Conservation (phyloP, 2,888 invertebrate genomes). For the Hylaea fasciaria region DNA sequence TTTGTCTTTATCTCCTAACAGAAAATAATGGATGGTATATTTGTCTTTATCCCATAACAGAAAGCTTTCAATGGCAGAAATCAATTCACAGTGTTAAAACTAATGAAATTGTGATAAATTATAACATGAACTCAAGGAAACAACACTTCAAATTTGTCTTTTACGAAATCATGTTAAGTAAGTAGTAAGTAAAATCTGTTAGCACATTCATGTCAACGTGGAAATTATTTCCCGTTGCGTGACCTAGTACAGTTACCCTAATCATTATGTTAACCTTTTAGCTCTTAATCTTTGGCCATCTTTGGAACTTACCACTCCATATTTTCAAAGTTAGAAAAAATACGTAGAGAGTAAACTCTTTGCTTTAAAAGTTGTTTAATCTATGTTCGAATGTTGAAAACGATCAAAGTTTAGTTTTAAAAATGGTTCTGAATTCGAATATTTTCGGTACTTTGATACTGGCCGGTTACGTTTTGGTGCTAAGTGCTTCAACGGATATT, state of each 20-base stretch:
- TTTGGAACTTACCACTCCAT: constrained; percentile 35
- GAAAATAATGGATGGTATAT: no score
- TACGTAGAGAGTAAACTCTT: not conserved
- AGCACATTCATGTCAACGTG: constrained; percentile 39
- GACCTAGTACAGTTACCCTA: constrained; percentile 43
- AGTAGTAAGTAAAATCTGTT: constrained; percentile 40
- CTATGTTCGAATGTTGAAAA: not conserved
- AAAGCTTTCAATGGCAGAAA: no score
- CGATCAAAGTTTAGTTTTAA: constrained; percentile 1
- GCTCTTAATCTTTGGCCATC: constrained; percentile 40
- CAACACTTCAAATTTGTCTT: not conserved
- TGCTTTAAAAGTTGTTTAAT: not conserved
- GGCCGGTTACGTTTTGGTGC: constrained; percentile 30
- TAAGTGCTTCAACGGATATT: constrained; percentile 39
- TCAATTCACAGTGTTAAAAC: no score
- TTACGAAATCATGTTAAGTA: constrained; percentile 32
- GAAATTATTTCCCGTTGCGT: constrained; percentile 47
- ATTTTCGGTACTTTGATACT: constrained; percentile 31
- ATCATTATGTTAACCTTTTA: constrained; percentile 36
- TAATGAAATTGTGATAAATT: no score
- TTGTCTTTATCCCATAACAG: no score
- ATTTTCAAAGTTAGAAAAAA: constrained; percentile 5
- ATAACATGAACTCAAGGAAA: no score
- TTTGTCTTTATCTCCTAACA: no score
- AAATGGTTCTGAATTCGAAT: constrained; percentile 36